Base-by-base conservation (phyloP, 2,888 invertebrate genomes). In the Orthosia gracilis region DNA sequence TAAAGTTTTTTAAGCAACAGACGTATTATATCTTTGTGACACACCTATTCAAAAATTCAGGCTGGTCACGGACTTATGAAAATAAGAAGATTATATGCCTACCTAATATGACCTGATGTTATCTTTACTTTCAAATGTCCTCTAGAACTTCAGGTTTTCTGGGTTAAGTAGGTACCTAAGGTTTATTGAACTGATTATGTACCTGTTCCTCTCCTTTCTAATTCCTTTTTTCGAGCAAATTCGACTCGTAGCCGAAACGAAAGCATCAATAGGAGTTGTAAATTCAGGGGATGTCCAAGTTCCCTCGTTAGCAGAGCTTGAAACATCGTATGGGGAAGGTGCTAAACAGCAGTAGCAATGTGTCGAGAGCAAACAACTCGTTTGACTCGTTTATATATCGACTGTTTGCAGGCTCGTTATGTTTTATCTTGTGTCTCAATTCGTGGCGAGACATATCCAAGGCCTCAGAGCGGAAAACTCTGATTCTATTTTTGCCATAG, bases 351-450 rank as follows among this genome's bases (percentile, higher is more conserved):
- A 82, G 78, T 78, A 65, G 83, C 84, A 79, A 85, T 87, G 87
- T 85, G 85, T 87, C 79, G 83, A 87, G 78, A 86, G 87, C 89
- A 92, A 92, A 93, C 91, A 92, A 92, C 89, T 89, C 90, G 89
- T 92, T 92, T 90, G 81, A 84, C 86, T 86, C 88, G 88, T 88
- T 90, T 90, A 89, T 90, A 89, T 89, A 88, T 88, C 88, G 86
- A 84, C 80, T 92, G 90, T 92, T 92, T 93, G 90, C 90, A 69
- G 76, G 83, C 89, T 93, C 91, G 90, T 91, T 90, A 90, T 83
- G 75, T 67, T 76, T 78, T 76, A 80, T 72, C 85, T 86, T 84
- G 87, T 83, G 84, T 84, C 87, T 88, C 82, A 83, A 87, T 81
- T 86, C 85, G 84, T 61, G 72, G 83, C 83, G 82, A 84, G 78